phyloP scores from a whole-genome alignment of 1,140 invertebrate genomes.

The Aphis craccivora region DNA sequence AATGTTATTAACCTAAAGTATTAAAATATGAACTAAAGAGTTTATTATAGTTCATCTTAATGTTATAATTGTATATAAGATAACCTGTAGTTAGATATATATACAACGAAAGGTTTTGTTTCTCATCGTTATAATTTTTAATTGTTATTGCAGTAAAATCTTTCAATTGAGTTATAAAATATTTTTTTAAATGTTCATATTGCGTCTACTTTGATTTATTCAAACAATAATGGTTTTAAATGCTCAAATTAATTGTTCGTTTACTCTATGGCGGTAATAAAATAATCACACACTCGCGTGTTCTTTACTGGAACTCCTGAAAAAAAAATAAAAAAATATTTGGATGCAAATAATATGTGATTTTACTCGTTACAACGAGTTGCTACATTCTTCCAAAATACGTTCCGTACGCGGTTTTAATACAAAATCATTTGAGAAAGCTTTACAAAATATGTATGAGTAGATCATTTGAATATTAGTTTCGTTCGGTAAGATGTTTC shows the following conservation, averaged over 20 bases:
- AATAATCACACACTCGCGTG: not conserved
- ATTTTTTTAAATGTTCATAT: not conserved
- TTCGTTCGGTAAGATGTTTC: not conserved
- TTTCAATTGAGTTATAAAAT: not conserved
- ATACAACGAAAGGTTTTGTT: not conserved
- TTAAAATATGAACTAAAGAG: not conserved
- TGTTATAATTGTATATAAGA: no score
- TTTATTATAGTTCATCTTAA: not conserved
- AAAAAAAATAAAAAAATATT: not conserved
- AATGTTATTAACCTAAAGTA: not conserved
- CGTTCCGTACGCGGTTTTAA: not conserved
- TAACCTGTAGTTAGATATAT: not conserved
- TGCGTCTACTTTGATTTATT: not conserved
- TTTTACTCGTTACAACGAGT: not conserved
- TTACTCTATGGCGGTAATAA: not conserved
- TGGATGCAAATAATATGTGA: not conserved
- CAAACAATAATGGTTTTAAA: not conserved
- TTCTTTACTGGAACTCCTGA: not conserved
- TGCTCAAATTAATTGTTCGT: not conserved
- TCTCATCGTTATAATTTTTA: not conserved
- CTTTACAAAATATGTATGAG: not conserved
- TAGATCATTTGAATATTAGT: not conserved
- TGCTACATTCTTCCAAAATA: not conserved
- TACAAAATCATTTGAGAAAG: not conserved
- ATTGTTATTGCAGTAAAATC: not conserved